Evolutionary conservation across 2,113 vertebrate species (phyloP), one percentile per base, ranked within the genome.

Genomic region (Oreochromis aureus): DNA sequence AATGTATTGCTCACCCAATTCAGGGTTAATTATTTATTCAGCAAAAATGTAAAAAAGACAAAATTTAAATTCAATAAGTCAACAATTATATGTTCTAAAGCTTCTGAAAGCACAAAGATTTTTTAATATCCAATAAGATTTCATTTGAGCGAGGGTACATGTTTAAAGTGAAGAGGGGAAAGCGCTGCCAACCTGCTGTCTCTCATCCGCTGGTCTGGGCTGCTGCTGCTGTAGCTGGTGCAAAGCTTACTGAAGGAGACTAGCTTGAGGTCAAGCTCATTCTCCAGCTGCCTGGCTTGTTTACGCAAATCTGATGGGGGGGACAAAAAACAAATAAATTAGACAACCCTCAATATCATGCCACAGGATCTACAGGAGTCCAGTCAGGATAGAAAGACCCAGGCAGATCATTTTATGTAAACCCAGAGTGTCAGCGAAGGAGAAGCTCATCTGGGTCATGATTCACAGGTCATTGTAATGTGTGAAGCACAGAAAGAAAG

Each of bases 181-280:
- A 44, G 27, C 2, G 10, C n/a, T 59, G 73, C 69, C 51, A 66
- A 94, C 94, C 92, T 88, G 88, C 58, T 87, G 79, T 89, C 86
- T 90, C 93, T 86, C 24, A 80, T 58, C 15, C 48, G 61, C 27
- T 90, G 90, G 51, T 86, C 89, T 15, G 71, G 18, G 82, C 10
- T 85, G 34, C 81, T 86, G 92, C 96, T 91, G 93, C 96, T 97
- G 93, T 97, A 98, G 94, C 98, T 98, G 86, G 98, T 99, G 95
- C 98, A 99, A 2, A 99, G 96, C 88, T 99, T 99, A 96, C 98
- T 99, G 97, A 99, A 99, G 78, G 98, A 99, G 32, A 99, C 98
- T 88, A 99, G 95, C 92, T 99, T 99, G 86, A 99, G 96, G 93
- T 99, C 98, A 86, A 99, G 97, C 94, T 99, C 98, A 87, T 99